phyloP scores from a whole-genome alignment of 2,113 vertebrate genomes.

The Oncorhynchus keta region DNA sequence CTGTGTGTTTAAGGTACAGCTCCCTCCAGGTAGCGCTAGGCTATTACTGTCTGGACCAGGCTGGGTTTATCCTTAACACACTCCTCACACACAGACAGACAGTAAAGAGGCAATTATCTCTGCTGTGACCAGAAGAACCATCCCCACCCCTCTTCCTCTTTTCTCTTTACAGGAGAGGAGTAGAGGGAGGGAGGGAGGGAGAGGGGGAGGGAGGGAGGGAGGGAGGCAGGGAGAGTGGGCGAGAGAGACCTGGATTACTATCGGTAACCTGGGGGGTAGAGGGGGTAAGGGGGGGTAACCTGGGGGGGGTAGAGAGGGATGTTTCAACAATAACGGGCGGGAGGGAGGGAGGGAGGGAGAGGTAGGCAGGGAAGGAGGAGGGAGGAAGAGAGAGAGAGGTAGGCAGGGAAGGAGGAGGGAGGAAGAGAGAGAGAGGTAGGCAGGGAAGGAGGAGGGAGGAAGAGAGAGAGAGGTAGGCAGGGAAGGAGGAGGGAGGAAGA shows the following conservation, averaged over 20 bases:
- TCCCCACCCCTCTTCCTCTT: slow-evolving; percentile 25
- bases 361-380: no score
- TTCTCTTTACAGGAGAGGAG: neutral
- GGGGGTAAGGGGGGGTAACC: no score
- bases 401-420: no score
- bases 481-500: no score
- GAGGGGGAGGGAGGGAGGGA: neutral
- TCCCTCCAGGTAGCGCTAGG: no score
- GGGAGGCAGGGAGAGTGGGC: slow-evolving; percentile 25
- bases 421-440: no score
- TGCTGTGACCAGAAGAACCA: slow-evolving; percentile 42
- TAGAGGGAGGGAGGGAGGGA: slow-evolving; percentile 24
- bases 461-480: no score
- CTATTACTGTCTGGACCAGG: neutral
- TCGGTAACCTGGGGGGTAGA: no score
- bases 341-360: slow-evolving; percentile 27
- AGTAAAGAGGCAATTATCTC: slow-evolving; percentile 53
- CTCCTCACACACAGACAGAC: slow-evolving; percentile 28
- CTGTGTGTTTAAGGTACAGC: no score
- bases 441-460: no score
- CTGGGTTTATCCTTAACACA: slow-evolving; percentile 34
- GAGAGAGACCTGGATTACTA: neutral
- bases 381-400: slow-evolving; percentile 50
- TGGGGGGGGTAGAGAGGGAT: no score
- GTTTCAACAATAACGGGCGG: no score